Conservation (phyloP, 2,888 invertebrate species). For the Brassicogethes aeneus region DNA sequence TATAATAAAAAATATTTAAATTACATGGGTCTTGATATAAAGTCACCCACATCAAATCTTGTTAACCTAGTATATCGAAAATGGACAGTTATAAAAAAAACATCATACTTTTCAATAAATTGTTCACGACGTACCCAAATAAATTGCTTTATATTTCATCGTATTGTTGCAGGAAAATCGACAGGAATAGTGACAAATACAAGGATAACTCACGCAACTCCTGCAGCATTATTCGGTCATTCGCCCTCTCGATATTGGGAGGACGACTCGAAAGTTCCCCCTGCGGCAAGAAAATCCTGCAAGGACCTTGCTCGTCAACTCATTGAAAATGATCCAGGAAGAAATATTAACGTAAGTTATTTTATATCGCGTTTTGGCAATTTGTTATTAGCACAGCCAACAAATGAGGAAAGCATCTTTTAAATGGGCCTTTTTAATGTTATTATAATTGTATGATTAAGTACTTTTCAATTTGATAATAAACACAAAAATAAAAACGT, state of each 20-base stretch:
- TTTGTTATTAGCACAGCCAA: background rate
- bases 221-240: slow-evolving; percentile 69
- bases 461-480: slow-evolving; percentile 1
- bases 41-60: no score
- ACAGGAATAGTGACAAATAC: slow-evolving; percentile 78
- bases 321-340: slow-evolving; percentile 68
- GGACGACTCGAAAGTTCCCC: slow-evolving; percentile 67
- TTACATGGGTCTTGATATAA: no score
- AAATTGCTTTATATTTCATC: no score
- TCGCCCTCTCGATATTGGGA: slow-evolving; percentile 71
- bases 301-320: slow-evolving; percentile 72
- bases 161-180: slow-evolving; percentile 52
- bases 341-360: slow-evolving; percentile 57
- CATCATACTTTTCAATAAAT: no score
- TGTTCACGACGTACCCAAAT: no score
- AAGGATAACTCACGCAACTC: slow-evolving; percentile 70
- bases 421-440: background rate
- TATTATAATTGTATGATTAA: background rate
- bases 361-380: no score
- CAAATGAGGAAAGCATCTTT: background rate
- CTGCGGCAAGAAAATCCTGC: slow-evolving; percentile 59
- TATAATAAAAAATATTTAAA: no score
- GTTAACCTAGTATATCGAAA: no score
- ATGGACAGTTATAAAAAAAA: no score
- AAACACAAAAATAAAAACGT: no score